phyloP scores from a whole-genome alignment of 2,113 vertebrate species.

The Halcyon senegalensis region DNA sequence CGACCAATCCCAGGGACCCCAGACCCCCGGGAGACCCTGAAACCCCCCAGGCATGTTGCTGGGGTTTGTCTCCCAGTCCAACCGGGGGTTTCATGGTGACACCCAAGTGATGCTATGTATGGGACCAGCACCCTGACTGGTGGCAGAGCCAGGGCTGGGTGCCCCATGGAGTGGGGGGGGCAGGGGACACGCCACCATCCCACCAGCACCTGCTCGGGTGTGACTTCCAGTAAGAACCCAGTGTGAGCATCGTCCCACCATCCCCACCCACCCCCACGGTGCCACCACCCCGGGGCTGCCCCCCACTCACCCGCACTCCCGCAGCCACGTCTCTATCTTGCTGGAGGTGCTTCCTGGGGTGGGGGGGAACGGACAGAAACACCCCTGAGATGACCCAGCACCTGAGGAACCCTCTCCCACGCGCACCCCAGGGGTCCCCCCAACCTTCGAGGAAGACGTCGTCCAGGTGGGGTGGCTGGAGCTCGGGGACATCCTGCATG shows the following conservation, averaged over 20 bases:
- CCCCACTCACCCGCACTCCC: conserved; percentile 75
- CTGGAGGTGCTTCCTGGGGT: conserved; percentile 73
- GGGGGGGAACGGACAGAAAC: background rate
- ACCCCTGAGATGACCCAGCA: background rate
- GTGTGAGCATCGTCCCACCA: background rate
- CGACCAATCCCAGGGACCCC: background rate
- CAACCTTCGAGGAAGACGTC: conserved; percentile 82
- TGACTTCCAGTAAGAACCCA: background rate
- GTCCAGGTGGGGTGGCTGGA: conserved; percentile 58
- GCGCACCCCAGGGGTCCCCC: background rate
- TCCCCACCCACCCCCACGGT: background rate
- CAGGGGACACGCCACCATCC: background rate
- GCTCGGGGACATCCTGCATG: conserved; percentile 11
- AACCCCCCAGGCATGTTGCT: background rate
- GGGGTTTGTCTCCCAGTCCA: background rate
- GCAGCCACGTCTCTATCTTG: conserved; percentile 83
- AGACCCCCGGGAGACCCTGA: background rate
- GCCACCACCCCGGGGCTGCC: background rate
- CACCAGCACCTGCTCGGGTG: rapidly evolving
- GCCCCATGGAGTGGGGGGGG: background rate
- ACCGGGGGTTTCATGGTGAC: background rate
- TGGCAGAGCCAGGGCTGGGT: rapidly evolving
- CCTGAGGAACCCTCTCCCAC: rapidly evolving
- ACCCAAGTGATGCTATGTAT: rapidly evolving
- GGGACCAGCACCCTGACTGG: background rate